A percentile compares a stretch with the other conserved stretches of the same genome.
phyloP scores from a whole-genome alignment of 2,888 invertebrate species.

The Troides helena region DNA sequence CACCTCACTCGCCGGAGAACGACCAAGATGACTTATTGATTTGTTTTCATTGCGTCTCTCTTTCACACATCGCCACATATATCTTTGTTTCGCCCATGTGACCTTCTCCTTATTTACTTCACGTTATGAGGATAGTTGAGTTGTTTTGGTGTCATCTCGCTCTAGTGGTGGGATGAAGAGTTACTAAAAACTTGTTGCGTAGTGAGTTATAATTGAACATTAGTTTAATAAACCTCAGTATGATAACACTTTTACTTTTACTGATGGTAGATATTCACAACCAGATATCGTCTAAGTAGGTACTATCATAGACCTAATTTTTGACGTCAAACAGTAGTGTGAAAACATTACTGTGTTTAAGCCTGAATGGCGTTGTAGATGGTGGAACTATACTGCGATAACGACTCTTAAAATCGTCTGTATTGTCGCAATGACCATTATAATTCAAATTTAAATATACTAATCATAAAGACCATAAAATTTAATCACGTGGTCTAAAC shows the following conservation, averaged over 20 bases:
- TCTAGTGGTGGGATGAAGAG: constrained; percentile 62
- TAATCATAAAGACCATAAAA: neutral
- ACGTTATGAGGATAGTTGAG: constrained; percentile 61
- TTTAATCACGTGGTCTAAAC: constrained; percentile 22
- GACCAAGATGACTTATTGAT: constrained; percentile 74
- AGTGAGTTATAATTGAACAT: constrained; percentile 22
- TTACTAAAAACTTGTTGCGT: constrained; percentile 35
- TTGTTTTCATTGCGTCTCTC: constrained; percentile 81
- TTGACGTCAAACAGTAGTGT: no score
- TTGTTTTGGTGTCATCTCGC: constrained; percentile 76
- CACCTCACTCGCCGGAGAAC: constrained; percentile 70
- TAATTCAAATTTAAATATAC: neutral
- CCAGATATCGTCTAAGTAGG: no score
- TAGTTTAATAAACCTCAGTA: neutral
- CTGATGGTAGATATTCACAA: no score
- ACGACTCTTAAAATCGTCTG: no score
- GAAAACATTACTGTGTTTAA: no score
- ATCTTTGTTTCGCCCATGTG: constrained; percentile 63
- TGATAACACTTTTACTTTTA: neutral
- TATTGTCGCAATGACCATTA: neutral
- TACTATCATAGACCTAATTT: no score
- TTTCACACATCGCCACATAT: constrained; percentile 58
- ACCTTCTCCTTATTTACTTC: constrained; percentile 75
- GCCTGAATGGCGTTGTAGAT: no score
- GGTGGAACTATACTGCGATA: no score